Evolutionary conservation across 1,140 invertebrate genomes (phyloP).

Genomic region (Leptonema lineaticorne): DNA sequence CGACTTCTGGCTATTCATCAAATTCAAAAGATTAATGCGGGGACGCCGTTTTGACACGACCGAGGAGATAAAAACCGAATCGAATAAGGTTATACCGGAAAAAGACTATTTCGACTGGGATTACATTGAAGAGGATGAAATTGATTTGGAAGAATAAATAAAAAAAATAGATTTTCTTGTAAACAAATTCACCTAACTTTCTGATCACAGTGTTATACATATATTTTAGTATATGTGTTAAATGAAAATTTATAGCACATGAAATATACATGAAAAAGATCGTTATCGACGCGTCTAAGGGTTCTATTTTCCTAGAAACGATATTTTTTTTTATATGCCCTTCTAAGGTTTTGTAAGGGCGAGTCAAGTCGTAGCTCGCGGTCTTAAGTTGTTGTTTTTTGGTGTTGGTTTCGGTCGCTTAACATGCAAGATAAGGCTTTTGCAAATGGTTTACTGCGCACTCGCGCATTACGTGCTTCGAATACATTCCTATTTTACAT

Average conservation of each 20-base stretch:
- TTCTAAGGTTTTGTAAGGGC: conserved; percentile 5
- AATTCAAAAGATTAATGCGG: too few relatives aligned
- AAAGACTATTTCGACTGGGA: too few relatives aligned
- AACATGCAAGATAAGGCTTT: conserved; percentile 28
- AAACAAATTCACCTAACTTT: too few relatives aligned
- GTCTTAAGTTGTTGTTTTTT: conserved; percentile 28
- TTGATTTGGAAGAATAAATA: too few relatives aligned
- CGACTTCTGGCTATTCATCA: too few relatives aligned
- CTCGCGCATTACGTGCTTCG: conserved; percentile 21
- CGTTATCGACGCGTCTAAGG: not conserved
- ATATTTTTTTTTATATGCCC: not conserved
- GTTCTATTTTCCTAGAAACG: not conserved
- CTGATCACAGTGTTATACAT: not conserved
- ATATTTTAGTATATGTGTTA: not conserved
- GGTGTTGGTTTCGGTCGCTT: conserved; percentile 8
- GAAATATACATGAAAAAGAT: not conserved
- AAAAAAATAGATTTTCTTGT: too few relatives aligned
- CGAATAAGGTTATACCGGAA: too few relatives aligned
- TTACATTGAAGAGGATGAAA: too few relatives aligned
- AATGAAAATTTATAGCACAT: not conserved
- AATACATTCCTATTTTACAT: conserved; percentile 19
- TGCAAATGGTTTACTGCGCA: conserved; percentile 29
- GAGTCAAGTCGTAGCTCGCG: conserved; percentile 1
- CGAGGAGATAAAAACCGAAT: too few relatives aligned
- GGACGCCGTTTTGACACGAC: too few relatives aligned